Evolutionary conservation across 2,113 vertebrate species (phyloP), one percentile per base, ranked within the genome.

Genomic region (Eira barbara): DNA sequence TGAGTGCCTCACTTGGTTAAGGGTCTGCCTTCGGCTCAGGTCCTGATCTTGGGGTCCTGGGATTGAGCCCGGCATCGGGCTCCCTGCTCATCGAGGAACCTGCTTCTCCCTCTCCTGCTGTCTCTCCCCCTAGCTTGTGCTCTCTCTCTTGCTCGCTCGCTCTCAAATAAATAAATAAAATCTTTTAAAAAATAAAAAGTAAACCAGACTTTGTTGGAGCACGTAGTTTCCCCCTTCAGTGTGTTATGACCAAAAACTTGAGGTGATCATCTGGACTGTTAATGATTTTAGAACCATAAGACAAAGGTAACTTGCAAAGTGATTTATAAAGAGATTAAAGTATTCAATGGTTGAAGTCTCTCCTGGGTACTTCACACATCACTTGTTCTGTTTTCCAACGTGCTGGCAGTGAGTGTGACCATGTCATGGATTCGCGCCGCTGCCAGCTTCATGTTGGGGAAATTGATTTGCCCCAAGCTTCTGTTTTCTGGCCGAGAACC

Each of bases 401-500:
- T 42, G 14, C 90, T 94, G n/a, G 91, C 59, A 15, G 90, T 4
- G 47, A 95, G 57, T 0, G 3, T 94, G 88, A 76, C 80, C 55
- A 0, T 76, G 73, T 88, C 59, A 47, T 3, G 1, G 76, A 71
- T 67, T 76, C 0, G 4, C 89, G 52, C 71, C 45, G 13, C 67
- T 31, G 15, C 15, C 31, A 84, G 25, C 91, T 65, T 63, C 52
- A 57, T 47, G 1, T 25, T 67, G 57, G 71, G 81, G 81, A 78
- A 52, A 45, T 59, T 49, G 23, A 36, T 79, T 78, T 78, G 85
- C 78, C 71, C 29, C 18, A 1, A 15, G 57, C 65, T 96, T 90
- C 42, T 94, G 15, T 76, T 94, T 96, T 36, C 91, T 95, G 95
- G 83, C 90, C 21, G 17, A 63, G 67, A 92, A 34, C 74, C 47